Evolutionary conservation across 2,113 vertebrate genomes (phyloP), one percentile per base, ranked within the genome.

Genomic region (Pipa parva): DNA sequence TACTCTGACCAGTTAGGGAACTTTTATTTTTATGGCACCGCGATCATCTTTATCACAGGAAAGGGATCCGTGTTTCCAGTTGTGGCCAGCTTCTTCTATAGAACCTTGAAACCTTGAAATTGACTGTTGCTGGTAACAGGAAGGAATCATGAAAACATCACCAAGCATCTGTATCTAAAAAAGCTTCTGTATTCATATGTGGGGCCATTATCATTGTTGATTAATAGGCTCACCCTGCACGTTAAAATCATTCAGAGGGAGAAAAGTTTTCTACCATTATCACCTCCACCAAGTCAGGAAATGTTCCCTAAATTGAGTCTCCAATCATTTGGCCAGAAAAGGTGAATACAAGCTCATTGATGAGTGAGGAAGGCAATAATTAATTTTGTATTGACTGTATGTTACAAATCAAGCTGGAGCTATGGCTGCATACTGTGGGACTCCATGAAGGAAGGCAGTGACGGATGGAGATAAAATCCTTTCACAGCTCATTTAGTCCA

Each of bases 401-500:
- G 87, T 94, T 90, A 92, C 92, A 97, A 92, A 95, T 92, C 85
- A 85, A 87, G 85, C 87, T 81, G 85, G 87, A 92, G 86, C 77
- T 73, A 81, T 78, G 84, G 79, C 86, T 91, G 84, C 85, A 64
- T 83, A 72, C 82, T 79, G 66, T 78, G 77, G 83, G 78, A 69
- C 78, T 86, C 69, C 24, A 62, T 46, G 77, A 85, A 84, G 83
- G 78, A 87, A 88, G 83, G 72, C 77, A 78, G 88, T 55, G 83
- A 90, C 87, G 85, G 85, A 88, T 86, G 89, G 88, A 84, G 88
- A 89, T 85, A 84, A 91, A 92, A 87, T 61, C 86, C 88, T 90
- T 94, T 96, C 94, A 96, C 93, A 95, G 92, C 90, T 95, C 92
- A 94, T 97, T 98, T 95, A 95, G 90, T 80, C 90, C 90, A 90